Base-by-base conservation (phyloP, 2,888 invertebrate species). In the Dastarcus helophoroides region DNA sequence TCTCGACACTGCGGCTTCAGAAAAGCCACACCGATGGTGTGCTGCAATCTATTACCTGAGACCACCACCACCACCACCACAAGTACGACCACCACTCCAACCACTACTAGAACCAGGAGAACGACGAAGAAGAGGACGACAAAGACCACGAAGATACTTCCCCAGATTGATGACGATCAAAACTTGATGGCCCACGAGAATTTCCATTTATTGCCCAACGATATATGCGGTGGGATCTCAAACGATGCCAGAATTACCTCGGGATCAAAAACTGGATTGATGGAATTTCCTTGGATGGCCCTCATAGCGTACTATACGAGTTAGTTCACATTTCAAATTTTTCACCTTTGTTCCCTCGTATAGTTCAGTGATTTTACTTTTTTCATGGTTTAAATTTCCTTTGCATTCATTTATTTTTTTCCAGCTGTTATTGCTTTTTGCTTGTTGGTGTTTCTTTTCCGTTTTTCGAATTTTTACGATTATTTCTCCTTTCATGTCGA, bases 241-340 rank as follows among this genome's bases (percentile, higher is more conserved):
- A 56, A 61, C 4, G 63, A 68, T 24, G 43, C 37, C 4, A 69
- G 71, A 43, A 71, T 83, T 26, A 60, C 69, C 17, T 68, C 69
- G 2, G 83, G 82, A 0, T 65, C 69, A 12, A 60, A 63, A 34
- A 72, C 80, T 0, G 55, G 53, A 1, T 51, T 78, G 2, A 68
- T 64, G 14, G 76, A 82, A 44, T 79, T 71, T 60, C 83, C 82
- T 0, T 84, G 82, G 82, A 76, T 83, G 79, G 79, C 74, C 1
- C 57, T 82, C 2, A 54, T 83, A 11, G 69, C 71, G 2, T 83
- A 80, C 38, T 40, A 51, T 10, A 53, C 50, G 19, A 43, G 56
- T 37, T 14, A 23, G 29, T 23, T 17, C n/a, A n/a, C 6, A 17
- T 17, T 7, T 17, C n/a, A 17, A n/a, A n/a, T n/a, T n/a, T n/a